Conservation (phyloP, 2,113 vertebrate species). For the Cyanoderma ruficeps region DNA sequence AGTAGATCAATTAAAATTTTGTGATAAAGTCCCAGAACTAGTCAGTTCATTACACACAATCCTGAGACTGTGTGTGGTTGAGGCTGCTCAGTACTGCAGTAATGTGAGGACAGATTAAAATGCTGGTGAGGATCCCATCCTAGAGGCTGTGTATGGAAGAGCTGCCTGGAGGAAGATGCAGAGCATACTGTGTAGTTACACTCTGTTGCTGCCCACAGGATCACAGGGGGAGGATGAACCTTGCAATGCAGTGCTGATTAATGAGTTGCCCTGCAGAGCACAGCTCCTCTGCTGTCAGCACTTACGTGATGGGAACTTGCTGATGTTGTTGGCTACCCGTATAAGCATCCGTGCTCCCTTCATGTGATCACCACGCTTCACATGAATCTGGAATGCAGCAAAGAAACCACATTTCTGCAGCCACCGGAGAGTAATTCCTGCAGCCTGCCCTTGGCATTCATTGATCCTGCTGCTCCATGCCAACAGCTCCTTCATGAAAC, state of each 20-base stretch:
- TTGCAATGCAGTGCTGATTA: not conserved
- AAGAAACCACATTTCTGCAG: not conserved
- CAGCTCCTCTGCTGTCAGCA: not conserved
- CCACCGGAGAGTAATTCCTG: not conserved
- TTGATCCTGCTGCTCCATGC: not conserved
- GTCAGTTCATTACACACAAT: not conserved
- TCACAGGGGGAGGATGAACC: not conserved
- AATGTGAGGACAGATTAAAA: not conserved
- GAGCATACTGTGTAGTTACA: not conserved
- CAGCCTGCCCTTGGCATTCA: not conserved
- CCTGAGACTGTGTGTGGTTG: not conserved
- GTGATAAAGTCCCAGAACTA: not conserved
- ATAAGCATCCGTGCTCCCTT: conserved; percentile 97
- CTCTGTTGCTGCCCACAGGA: not conserved
- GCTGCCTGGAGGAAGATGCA: not conserved
- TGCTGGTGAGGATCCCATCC: not conserved
- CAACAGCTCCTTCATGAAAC: not conserved
- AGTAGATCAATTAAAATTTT: not conserved
- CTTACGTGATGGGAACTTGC: conserved; percentile 97
- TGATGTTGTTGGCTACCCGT: conserved; percentile 96
- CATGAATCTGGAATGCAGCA: conserved; percentile 81
- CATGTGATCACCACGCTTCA: conserved; percentile 91
- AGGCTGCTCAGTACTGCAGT: not conserved
- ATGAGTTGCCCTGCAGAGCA: not conserved
- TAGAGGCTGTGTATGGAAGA: rapidly evolving